Evolutionary conservation across 2,888 invertebrate genomes (phyloP).

Genomic region (Brachypalpus laphriformis): DNA sequence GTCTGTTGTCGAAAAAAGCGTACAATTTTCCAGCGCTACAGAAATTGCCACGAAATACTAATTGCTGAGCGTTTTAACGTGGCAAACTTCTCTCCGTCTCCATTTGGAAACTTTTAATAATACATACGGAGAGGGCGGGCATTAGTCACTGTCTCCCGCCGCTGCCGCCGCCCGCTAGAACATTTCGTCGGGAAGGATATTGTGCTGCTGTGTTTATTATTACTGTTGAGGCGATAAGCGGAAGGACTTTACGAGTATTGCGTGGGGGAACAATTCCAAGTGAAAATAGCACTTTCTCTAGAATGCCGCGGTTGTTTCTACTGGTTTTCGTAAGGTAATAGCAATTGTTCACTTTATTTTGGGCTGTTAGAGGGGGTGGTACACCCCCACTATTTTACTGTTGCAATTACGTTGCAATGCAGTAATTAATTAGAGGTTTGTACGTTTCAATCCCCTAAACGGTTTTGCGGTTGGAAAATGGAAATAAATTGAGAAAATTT

Average conservation of each 20-base stretch:
- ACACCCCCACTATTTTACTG: constrained; percentile 42
- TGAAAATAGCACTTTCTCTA: constrained; percentile 40
- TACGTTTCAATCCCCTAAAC: constrained; percentile 63
- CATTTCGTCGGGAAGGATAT: constrained; percentile 55
- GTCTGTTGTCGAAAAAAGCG: constrained; percentile 27
- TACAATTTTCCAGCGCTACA: constrained; percentile 61
- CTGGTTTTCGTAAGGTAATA: constrained; percentile 14
- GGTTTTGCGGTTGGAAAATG: constrained; percentile 64
- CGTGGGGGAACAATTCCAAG: constrained; percentile 34
- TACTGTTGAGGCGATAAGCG: constrained; percentile 69
- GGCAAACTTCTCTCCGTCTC: constrained; percentile 36
- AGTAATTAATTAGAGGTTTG: constrained; percentile 68
- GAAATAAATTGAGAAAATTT: constrained; percentile 55
- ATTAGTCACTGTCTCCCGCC: constrained; percentile 69
- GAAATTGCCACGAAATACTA: constrained; percentile 67
- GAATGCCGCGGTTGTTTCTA: constrained; percentile 15
- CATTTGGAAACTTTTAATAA: constrained; percentile 56
- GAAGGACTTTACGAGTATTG: constrained; percentile 72
- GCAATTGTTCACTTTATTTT: constrained; percentile 19
- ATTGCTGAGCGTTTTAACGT: constrained; percentile 68
- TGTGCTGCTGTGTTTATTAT: constrained; percentile 65
- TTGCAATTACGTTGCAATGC: constrained; percentile 67
- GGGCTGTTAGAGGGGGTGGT: neutral
- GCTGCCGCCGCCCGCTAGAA: neutral
- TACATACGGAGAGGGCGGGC: constrained; percentile 49